Percentiles rank a stretch among this genome's conserved stretches.
These are phyloP conservation scores for Perizoma affinitatum DNA, from an alignment of 2,888 invertebrate genomes.

Conservation along the genomic window DNA sequence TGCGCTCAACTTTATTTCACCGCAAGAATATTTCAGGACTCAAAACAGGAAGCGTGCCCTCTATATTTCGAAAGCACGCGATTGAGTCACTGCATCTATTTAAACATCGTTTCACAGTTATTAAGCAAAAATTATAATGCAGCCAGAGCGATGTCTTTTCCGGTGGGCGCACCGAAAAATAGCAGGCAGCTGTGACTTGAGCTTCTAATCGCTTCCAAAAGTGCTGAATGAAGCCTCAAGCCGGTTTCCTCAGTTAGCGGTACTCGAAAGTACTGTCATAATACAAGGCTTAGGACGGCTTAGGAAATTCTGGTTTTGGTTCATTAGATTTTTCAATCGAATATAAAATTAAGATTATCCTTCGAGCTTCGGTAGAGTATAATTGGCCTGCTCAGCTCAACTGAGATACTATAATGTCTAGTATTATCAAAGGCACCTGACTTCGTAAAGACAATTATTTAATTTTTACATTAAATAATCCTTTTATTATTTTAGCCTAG, in stretches of 20 bases:
- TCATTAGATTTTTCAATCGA: neutral
- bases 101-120: constrained; percentile 63
- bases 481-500: too few relatives aligned
- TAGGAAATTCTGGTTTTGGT: neutral
- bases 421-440: too few relatives aligned
- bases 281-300: neutral
- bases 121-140: constrained; percentile 65
- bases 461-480: too few relatives aligned
- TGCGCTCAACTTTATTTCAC: neutral
- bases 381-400: too few relatives aligned
- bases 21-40: constrained; percentile 33
- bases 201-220: constrained; percentile 22
- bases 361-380: too few relatives aligned
- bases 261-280: too few relatives aligned
- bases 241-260: too few relatives aligned
- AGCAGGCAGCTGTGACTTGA: constrained; percentile 42
- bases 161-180: constrained; percentile 65
- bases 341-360: too few relatives aligned
- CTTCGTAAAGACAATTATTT: too few relatives aligned
- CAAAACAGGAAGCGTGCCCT: constrained; percentile 34
- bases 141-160: constrained; percentile 48
- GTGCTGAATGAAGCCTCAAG: neutral
- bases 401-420: too few relatives aligned
- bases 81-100: constrained; percentile 48
- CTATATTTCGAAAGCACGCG: constrained; percentile 38